A percentile compares a stretch with the other conserved stretches of the same genome.
Conservation (phyloP, 2,888 invertebrate genomes). For the Panopea generosa region DNA sequence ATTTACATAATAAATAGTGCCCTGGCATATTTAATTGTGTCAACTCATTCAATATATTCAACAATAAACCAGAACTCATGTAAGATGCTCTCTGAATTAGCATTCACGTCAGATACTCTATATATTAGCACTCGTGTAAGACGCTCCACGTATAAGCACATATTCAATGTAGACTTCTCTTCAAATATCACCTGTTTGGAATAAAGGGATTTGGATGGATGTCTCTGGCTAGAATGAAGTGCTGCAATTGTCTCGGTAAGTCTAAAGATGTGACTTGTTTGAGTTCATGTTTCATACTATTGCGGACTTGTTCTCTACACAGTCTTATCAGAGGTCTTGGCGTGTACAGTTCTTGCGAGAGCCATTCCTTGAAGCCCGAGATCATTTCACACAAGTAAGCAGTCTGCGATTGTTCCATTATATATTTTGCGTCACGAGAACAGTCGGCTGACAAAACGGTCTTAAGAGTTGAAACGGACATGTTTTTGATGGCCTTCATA, state of each 20-base stretch:
- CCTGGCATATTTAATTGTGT: too few relatives aligned
- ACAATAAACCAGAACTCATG: too few relatives aligned
- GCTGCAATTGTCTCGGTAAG: slow-evolving; percentile 47
- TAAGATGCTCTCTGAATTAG: too few relatives aligned
- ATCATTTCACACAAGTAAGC: slow-evolving; percentile 48
- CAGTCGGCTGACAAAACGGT: slow-evolving; percentile 58
- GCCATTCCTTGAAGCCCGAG: slow-evolving; percentile 59
- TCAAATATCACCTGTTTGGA: too few relatives aligned
- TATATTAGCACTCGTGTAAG: too few relatives aligned
- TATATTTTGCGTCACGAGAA: slow-evolving; percentile 26
- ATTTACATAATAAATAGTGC: too few relatives aligned
- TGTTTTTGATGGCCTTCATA: slow-evolving; percentile 55
- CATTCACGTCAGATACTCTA: too few relatives aligned
- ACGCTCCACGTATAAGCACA: too few relatives aligned
- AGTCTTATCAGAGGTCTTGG: slow-evolving; percentile 54
- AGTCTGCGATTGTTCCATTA: slow-evolving; percentile 39
- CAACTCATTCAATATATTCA: too few relatives aligned
- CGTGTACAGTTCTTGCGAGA: slow-evolving; percentile 56
- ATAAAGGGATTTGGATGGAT: too few relatives aligned
- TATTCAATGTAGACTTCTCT: too few relatives aligned
- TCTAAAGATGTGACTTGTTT: slow-evolving; percentile 33
- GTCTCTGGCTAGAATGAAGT: slow-evolving; percentile 55
- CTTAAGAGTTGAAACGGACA: slow-evolving; percentile 56
- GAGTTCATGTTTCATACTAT: slow-evolving; percentile 24
- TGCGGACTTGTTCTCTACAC: slow-evolving; percentile 48